phyloP scores from a whole-genome alignment of 1,140 invertebrate species.

The Globodera rostochiensis region DNA sequence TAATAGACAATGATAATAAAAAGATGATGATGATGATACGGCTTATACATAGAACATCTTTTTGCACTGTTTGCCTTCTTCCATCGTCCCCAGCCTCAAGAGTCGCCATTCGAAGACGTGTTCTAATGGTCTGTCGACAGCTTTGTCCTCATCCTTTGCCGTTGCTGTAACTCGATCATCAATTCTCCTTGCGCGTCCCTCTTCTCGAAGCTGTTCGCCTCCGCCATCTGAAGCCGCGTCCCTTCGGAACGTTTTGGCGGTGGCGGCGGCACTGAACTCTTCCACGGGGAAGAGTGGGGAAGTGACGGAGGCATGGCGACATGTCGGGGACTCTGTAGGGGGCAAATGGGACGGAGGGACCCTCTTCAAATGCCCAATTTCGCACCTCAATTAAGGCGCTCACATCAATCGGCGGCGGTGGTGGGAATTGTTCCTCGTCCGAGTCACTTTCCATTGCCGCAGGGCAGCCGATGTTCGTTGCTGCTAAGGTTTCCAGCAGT shows the following conservation, averaged over 20 bases:
- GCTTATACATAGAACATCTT: no score
- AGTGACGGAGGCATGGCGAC: conserved; percentile 11
- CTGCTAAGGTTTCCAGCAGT: not conserved
- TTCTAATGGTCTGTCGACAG: conserved; percentile 15
- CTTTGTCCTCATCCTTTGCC: conserved; percentile 33
- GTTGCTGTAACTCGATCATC: conserved; percentile 43
- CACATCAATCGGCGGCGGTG: conserved; percentile 42
- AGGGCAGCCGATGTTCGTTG: not conserved
- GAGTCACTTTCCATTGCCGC: conserved; percentile 50
- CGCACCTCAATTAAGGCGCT: not conserved
- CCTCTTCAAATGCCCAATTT: not conserved
- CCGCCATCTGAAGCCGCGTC: conserved; percentile 46
- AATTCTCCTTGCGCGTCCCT: conserved; percentile 43
- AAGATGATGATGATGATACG: no score
- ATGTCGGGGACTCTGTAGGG: not conserved
- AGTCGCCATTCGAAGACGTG: not conserved
- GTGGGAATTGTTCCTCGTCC: conserved; percentile 61
- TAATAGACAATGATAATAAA: no score
- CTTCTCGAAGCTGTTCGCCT: conserved; percentile 5
- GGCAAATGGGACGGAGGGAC: no score
- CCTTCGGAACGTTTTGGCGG: conserved; percentile 58
- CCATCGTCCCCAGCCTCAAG: not conserved
- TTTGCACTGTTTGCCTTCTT: not conserved
- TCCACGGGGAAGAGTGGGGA: not conserved
- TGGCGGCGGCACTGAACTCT: conserved; percentile 50